Base-by-base conservation (phyloP, 1,140 invertebrate genomes). In the Halictus rubicundus region DNA sequence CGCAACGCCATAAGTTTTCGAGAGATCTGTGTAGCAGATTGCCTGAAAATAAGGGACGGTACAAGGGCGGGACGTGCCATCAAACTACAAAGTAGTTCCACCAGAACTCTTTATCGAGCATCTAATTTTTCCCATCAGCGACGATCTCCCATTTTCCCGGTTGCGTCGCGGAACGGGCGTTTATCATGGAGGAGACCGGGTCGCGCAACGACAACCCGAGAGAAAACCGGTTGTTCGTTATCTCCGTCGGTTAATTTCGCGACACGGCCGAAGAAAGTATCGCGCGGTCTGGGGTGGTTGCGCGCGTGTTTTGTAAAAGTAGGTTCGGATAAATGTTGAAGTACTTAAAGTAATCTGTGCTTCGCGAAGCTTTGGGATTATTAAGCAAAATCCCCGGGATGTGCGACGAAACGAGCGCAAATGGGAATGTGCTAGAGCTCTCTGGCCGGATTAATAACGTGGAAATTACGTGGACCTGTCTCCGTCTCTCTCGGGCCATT, bases 401-500 rank as follows among this genome's bases (percentile, higher is more conserved):
- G 39, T 71, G 81, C 64, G 81, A 65, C 66, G 81, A 80, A 68
- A 73, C 76, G 77, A 61, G 70, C 68, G 68, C 42, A 68, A 84
- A 81, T 73, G 80, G 60, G 72, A 81, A 77, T 65, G 72, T 66
- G 16, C 54, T 32, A 39, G 37, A 64, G 32, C 46, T 59, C 46
- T 59, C 73, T 64, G 64, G 57, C 61, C 71, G 69, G 82, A 85
- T 85, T 85, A 84, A 85, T 85, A 85, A 85, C 78, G 64, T 78
- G 69, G 73, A 84, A 84, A 81, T 85, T 81, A 85, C 59, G 68
- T 27, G 65, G 19, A 42, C 64, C 72, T 64, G 37, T 63, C 80
- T 71, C 49, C 27, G 9, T 39, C 32, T 68, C 72, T 25, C 79
- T 71, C 23, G 46, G 8, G 12, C 49, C 25, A 49, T 68, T 74